Conservation (phyloP, 2,888 invertebrate species). For the Sympetrum striolatum region DNA sequence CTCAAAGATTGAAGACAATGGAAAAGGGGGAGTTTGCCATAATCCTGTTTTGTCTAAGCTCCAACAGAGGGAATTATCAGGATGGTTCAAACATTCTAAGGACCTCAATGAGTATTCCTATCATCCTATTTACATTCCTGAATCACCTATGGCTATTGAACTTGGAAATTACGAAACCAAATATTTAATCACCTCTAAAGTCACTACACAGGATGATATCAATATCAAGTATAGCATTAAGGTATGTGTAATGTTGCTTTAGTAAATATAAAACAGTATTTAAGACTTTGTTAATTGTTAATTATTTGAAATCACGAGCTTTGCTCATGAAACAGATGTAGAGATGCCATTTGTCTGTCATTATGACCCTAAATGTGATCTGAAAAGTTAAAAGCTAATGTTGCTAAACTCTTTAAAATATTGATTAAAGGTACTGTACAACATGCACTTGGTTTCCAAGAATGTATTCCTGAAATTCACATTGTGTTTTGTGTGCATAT, state of each 20-base stretch:
- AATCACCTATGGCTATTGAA: constrained; percentile 66
- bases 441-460: too few species aligned
- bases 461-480: too few species aligned
- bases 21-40: constrained; percentile 87
- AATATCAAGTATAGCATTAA: constrained; percentile 55
- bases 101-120: constrained; percentile 70
- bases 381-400: too few species aligned
- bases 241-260: constrained; percentile 50
- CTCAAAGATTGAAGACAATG: constrained; percentile 82
- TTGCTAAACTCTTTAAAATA: too few species aligned
- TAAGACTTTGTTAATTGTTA: too few species aligned
- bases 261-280: too few species aligned
- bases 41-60: constrained; percentile 84
- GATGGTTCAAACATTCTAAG: constrained; percentile 79
- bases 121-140: constrained; percentile 76
- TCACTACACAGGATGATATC: constrained; percentile 64
- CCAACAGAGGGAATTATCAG: constrained; percentile 89
- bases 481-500: too few species aligned
- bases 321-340: too few species aligned
- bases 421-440: too few species aligned
- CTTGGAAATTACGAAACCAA: constrained; percentile 78
- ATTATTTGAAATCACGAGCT: too few species aligned
- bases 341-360: too few species aligned
- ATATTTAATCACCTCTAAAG: constrained; percentile 77
- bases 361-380: too few species aligned